Conservation (phyloP, 2,113 vertebrate genomes). For the Upupa epops region DNA sequence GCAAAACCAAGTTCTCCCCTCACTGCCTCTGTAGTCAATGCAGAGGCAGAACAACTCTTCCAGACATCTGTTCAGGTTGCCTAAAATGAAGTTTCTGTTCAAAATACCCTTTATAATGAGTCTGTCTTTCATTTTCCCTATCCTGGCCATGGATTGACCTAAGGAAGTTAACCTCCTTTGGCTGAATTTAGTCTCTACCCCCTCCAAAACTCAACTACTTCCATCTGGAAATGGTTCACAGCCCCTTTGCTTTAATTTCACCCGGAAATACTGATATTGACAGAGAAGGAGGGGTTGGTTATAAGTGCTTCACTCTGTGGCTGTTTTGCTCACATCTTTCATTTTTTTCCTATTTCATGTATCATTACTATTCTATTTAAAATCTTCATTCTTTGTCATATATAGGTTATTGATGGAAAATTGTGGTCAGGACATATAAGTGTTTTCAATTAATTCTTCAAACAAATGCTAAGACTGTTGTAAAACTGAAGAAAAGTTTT, state of each 20-base stretch:
- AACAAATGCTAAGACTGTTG: neutral
- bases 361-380: neutral
- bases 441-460: neutral
- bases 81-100: neutral
- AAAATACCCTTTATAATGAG: slow-evolving; percentile 28
- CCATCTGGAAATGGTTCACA: slow-evolving; percentile 13
- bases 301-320: neutral
- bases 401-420: neutral
- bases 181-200: slow-evolving; percentile 37
- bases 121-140: neutral
- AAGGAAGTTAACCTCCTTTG: slow-evolving; percentile 13
- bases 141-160: slow-evolving; percentile 2
- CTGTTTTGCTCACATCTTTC: neutral
- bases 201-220: slow-evolving; percentile 12
- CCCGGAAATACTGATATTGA: neutral
- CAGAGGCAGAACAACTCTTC: neutral
- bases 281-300: neutral
- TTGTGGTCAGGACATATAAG: neutral
- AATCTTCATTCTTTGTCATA: neutral
- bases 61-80: neutral
- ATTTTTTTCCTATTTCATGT: neutral
- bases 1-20: neutral
- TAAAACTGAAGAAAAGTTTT: neutral
- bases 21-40: neutral
- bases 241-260: slow-evolving; percentile 10